These are phyloP conservation scores for Vannuccia rotundouncinata DNA, from an alignment of 2,888 invertebrate species.

Conservation along the genomic window DNA sequence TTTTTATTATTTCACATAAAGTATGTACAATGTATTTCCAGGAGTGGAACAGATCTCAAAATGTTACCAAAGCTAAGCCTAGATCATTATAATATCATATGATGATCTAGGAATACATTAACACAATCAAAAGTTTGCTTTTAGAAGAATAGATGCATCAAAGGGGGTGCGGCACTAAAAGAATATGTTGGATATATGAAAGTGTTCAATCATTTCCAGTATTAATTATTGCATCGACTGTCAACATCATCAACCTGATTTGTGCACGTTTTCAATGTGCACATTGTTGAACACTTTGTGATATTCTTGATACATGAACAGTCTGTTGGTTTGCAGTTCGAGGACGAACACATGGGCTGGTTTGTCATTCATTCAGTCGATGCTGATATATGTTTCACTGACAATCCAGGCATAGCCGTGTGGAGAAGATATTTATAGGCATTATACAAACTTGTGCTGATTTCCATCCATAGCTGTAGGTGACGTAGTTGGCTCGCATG, in stretches of 20 bases:
- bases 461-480: neutral
- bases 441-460: neutral
- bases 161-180: neutral
- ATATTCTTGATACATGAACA: conserved; percentile 8
- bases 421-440: conserved; percentile 1
- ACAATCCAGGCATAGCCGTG: too few relatives aligned
- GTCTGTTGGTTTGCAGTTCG: conserved; percentile 1
- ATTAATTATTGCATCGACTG: conserved; percentile 3
- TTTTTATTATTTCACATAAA: conserved; percentile 13
- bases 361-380: neutral
- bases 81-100: neutral
- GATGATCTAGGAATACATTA: conserved; percentile 9
- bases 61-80: conserved; percentile 11
- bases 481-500: conserved; percentile 16
- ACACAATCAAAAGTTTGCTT: neutral
- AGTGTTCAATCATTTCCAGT: conserved; percentile 16
- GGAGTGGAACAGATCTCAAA: conserved; percentile 10
- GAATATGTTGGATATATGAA: conserved; percentile 17
- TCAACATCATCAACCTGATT: conserved; percentile 15
- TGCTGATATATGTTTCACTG: neutral
- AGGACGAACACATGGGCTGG: neutral
- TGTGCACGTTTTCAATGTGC: conserved; percentile 12
- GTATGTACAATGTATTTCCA: conserved; percentile 2
- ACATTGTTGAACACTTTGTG: conserved; percentile 11
- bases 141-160: conserved; percentile 22